These are phyloP conservation scores for Phrynocephalus versicolor DNA, from an alignment of 2,113 vertebrate genomes.

Conservation along the genomic window DNA sequence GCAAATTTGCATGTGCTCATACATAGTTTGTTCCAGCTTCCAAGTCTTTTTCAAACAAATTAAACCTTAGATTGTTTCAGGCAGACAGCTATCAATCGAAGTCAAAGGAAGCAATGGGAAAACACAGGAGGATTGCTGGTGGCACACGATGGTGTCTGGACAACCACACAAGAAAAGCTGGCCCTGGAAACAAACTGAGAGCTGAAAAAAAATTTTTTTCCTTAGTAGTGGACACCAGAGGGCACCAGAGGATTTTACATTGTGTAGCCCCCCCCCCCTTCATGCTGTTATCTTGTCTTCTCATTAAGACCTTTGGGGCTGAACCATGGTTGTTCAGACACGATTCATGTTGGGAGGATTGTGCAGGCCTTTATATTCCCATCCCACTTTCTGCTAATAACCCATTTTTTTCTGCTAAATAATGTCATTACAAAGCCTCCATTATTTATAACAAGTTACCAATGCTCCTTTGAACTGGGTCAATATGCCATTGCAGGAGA, in stretches of 20 bases:
- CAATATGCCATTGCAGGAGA: neutral
- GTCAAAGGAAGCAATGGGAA: neutral
- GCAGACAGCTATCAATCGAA: neutral
- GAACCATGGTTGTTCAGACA: neutral
- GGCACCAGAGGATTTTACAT: constrained; percentile 19
- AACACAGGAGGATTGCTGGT: neutral
- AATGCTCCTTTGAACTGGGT: neutral
- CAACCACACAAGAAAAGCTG: neutral
- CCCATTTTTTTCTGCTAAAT: neutral
- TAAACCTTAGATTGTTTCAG: neutral
- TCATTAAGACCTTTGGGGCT: neutral
- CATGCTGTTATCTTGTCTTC: neutral
- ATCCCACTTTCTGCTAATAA: neutral
- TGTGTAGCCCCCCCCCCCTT: neutral
- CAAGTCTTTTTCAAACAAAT: neutral
- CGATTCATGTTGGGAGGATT: neutral
- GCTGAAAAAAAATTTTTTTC: neutral
- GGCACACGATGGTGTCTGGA: neutral
- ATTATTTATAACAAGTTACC: neutral
- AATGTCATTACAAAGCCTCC: neutral
- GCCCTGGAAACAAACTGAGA: neutral
- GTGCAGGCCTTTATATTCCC: neutral
- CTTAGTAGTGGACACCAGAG: neutral
- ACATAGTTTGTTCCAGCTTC: neutral
- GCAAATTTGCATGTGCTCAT: neutral